Base-by-base conservation (phyloP, 2,113 vertebrate genomes). In the Talpa occidentalis region DNA sequence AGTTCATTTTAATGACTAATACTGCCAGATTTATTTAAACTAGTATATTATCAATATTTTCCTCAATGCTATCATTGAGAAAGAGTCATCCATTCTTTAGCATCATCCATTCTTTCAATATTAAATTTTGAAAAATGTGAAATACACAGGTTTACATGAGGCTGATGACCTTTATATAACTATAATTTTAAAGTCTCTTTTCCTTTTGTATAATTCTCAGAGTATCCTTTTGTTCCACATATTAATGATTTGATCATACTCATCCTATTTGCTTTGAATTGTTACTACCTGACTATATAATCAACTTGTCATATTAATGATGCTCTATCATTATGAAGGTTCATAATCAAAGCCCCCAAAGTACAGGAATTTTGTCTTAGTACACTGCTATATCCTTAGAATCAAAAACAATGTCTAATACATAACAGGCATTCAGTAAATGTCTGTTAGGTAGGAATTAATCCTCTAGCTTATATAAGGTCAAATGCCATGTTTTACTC, bases 191-290 rank as follows among this genome's bases (percentile, higher is more conserved):
- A 92, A 82, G 11, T 35, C 26, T 85, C 60, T 82, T 92, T n/a
- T 87, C 35, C n/a, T 49, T 83, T 79, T 54, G 52, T 87, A 78
- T 67, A 67, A 56, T 73, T 22, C 78, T 86, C 32, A 90, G 24
- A 87, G 22, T 44, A 78, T 37, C 26, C 4, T 90, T 72, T 52
- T 81, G 14, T 66, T 72, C 24, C 44, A 69, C 17, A 70, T 85
- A 70, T 64, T 62, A 90, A 67, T 73, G 70, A 83, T 87, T 90
- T 90, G 22, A 30, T 93, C 64, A 88, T 92, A 12, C 59, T 67
- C 21, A 81, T 26, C 0, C 6, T 10, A 32, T 30, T 85, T 83
- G 9, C 24, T 82, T 69, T 73, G 56, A 93, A 88, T 54, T 90
- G 6, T 90, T 94, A 86, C 5, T 21, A 89, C 4, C 16, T n/a